A percentile compares a stretch with the other conserved stretches of the same genome.
phyloP scores from a whole-genome alignment of 2,797 vertebrate genomes.

The Poeciliopsis paucimaculata region DNA sequence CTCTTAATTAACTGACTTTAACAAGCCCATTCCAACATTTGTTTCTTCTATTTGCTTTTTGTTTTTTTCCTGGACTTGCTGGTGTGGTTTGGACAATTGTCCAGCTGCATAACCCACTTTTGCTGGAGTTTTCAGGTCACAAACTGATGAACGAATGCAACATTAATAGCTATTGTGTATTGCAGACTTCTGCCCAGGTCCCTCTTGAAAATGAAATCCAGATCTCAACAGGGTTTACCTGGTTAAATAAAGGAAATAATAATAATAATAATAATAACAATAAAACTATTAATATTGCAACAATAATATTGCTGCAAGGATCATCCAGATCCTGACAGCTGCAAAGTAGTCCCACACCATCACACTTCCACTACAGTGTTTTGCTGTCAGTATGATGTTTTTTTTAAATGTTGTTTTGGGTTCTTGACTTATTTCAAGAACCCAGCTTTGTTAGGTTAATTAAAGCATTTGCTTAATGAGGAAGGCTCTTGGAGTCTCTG shows the following conservation, averaged over 20 bases:
- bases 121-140: not conserved
- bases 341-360: not conserved
- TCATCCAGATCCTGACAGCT: not conserved
- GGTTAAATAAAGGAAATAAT: too few species aligned
- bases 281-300: too few species aligned
- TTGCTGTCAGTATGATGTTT: not conserved
- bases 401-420: not conserved
- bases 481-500: slow-evolving; percentile 11
- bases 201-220: too few species aligned
- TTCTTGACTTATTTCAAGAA: not conserved
- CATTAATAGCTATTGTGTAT: too few species aligned
- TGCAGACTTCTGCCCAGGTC: too few species aligned
- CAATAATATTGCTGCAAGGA: too few species aligned
- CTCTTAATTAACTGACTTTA: not conserved
- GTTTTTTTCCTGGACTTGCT: not conserved
- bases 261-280: too few species aligned
- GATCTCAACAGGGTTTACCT: too few species aligned
- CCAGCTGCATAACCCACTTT: not conserved
- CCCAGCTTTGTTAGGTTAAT: slow-evolving; percentile 31
- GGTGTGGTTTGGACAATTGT: not conserved
- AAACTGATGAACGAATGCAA: not conserved
- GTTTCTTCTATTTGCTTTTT: not conserved
- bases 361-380: not conserved
- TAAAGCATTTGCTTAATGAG: slow-evolving; percentile 10
- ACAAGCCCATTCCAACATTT: not conserved